Conservation (phyloP, 2,797 vertebrate species). For the Acestrorhynchus altus region DNA sequence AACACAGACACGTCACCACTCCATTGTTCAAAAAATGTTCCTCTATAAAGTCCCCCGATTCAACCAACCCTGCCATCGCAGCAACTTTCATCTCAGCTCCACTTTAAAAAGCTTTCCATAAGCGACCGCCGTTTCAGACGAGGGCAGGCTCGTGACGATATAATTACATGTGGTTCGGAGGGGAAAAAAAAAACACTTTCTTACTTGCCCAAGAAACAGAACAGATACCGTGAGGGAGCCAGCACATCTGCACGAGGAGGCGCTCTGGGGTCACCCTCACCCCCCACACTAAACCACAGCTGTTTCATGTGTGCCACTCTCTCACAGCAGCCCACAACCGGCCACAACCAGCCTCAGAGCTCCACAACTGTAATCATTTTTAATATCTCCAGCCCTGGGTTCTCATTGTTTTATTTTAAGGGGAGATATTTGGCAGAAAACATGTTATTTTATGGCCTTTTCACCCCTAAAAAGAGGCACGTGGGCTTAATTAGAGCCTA, state of each 20-base stretch:
- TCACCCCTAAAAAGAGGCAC: background rate
- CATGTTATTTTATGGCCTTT: background rate
- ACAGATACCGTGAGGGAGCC: slow-evolving; percentile 17
- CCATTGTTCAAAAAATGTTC: background rate
- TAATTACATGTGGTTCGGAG: slow-evolving; percentile 49
- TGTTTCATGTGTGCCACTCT: slow-evolving; percentile 21
- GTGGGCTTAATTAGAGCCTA: too few relatives aligned
- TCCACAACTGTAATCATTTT: background rate
- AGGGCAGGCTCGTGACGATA: slow-evolving; percentile 29
- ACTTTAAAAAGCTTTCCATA: slow-evolving; percentile 40
- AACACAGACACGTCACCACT: background rate
- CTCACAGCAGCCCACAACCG: background rate
- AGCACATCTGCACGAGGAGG: slow-evolving; percentile 46
- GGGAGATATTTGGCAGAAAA: background rate
- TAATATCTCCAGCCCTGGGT: background rate
- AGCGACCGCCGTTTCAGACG: slow-evolving; percentile 27
- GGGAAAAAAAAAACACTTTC: slow-evolving; percentile 13
- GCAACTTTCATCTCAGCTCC: slow-evolving; percentile 30
- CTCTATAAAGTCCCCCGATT: background rate
- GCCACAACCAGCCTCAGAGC: background rate
- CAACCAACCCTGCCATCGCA: background rate
- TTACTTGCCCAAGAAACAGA: slow-evolving; percentile 46
- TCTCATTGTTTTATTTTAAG: slow-evolving; percentile 1
- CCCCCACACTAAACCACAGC: slow-evolving; percentile 34
- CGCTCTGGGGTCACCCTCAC: slow-evolving; percentile 32